Base-by-base conservation (phyloP, 2,797 vertebrate species). In the Poeciliopsis infans region DNA sequence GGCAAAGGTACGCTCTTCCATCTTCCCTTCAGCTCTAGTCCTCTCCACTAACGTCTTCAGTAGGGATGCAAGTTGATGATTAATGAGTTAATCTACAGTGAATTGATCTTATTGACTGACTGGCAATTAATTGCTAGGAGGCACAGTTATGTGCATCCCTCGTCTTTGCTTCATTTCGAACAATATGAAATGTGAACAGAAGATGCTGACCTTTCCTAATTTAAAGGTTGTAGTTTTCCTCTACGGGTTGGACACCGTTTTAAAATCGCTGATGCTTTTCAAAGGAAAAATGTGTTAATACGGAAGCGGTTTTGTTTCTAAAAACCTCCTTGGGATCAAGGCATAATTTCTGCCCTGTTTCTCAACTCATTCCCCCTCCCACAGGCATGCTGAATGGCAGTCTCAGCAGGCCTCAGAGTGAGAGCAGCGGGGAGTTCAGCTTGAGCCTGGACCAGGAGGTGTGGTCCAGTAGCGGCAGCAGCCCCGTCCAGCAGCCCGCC, bases 341-440 rank as follows among this genome's bases (percentile, higher is more conserved):
- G 36, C 20, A 16, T 28, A 46, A 28, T 41, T 28, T 33, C 55
- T 76, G 28, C 46, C n/a, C 16, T 49, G 3, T 6, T 4, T 13
- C 31, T 25, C 47, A 72, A 23, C 82, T 25, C 7, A 0, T 12
- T 3, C 3, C 20, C 25, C 36, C 15, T 18, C 12, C 45, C 6
- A 15, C 85, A 98, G 98, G 97, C 93, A 93, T 96, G 20, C 41
- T 96, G 90, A 97, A 96, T 87, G 97, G 94, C 81, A 93, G 79
- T 87, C 95, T 96, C 83, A 98, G 97, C 95, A 92, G 97, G 73
- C 97, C 97, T 4, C 98, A 98, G 71, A 99, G 98, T 33, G 98
- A 98, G 95, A 98, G 97, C 96, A 99, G 98, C 6, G 98, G 98
- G 2, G 98, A 99, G 90, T 99, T 98, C 90, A 98, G 97, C 81